Base-by-base conservation (phyloP, 2,797 vertebrate genomes). In the Leontopithecus rosalia region DNA sequence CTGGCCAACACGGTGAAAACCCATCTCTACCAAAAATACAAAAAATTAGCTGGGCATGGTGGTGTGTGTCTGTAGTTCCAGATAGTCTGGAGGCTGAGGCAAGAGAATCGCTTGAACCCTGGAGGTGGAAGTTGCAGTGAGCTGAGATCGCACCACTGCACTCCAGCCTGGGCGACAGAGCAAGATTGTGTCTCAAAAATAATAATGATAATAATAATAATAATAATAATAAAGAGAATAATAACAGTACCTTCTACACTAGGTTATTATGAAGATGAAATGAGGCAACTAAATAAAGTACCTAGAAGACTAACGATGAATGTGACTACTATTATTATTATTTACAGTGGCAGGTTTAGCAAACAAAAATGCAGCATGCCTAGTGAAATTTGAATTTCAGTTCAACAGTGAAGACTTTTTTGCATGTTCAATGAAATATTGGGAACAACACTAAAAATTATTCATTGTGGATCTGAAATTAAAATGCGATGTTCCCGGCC, bases 301-400 rank as follows among this genome's bases (percentile, higher is more conserved):
- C 48, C 20, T 70, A n/a, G 75, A 81, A 24, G 4, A 30, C 52
- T 50, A 90, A 92, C 13, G 24, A 14, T 5, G 33, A 67, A 1
- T n/a, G 30, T 13, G 88, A 6, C 17, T 86, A 4, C 20, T 55
- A 10, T 77, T 88, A 15, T 48, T 86, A 17, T 79, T 87, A 28
- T 30, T 57, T n/a, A 75, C 75, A 79, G 22, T 57, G 84, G 50
- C 41, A 82, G 28, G 43, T 67, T 41, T 52, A 88, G 52, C 70
- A 75, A 95, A 92, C 50, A 41, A 50, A 92, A 73, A 82, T 88
- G 50, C 43, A 94, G 3, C 36, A n/a, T 64, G 41, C 33, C 17
- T 88, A 28, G 15, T 88, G 83, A 81, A 72, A 91, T 88, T n/a
- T 82, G 77, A 61, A 72, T 83, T 93, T 92, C 58, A 86, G 88